phyloP scores from a whole-genome alignment of 2,888 invertebrate genomes.

The Gasteruption jaculator region DNA sequence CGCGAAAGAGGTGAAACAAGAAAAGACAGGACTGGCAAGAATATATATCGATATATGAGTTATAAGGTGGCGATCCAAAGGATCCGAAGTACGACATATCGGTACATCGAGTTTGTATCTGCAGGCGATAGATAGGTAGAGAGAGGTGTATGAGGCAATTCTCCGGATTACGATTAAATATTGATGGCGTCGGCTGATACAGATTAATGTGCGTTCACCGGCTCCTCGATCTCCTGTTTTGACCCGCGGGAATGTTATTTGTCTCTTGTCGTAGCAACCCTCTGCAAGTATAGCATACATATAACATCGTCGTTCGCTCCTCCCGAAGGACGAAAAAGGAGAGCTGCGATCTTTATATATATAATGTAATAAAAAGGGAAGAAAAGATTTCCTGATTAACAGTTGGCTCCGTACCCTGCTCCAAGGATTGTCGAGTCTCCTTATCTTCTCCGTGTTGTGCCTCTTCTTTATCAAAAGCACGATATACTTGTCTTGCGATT shows the following conservation, averaged over 20 bases:
- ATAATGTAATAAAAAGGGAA: constrained; percentile 22
- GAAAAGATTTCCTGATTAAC: constrained; percentile 30
- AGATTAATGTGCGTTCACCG: constrained; percentile 45
- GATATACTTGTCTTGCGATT: constrained; percentile 14
- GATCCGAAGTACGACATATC: no score
- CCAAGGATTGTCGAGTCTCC: constrained; percentile 30
- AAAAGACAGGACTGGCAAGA: no score
- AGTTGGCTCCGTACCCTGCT: constrained; percentile 29
- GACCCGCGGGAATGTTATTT: constrained; percentile 34
- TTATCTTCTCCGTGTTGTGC: constrained; percentile 34
- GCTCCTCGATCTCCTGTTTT: constrained; percentile 28
- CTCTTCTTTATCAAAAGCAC: no score
- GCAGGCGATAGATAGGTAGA: no score
- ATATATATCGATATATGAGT: no score
- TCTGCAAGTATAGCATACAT: no score
- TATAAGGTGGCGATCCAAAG: no score
- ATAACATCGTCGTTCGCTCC: constrained; percentile 8
- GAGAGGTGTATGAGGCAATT: constrained; percentile 34
- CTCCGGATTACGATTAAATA: constrained; percentile 50
- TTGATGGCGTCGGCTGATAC: constrained; percentile 46
- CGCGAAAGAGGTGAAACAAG: no score
- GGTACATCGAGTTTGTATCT: no score
- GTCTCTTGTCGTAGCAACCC: constrained; percentile 37
- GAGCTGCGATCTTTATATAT: no score
- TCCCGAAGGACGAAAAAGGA: constrained; percentile 9